Evolutionary conservation across 1,140 invertebrate genomes (phyloP).

Genomic region (Drosophila mauritiana): DNA sequence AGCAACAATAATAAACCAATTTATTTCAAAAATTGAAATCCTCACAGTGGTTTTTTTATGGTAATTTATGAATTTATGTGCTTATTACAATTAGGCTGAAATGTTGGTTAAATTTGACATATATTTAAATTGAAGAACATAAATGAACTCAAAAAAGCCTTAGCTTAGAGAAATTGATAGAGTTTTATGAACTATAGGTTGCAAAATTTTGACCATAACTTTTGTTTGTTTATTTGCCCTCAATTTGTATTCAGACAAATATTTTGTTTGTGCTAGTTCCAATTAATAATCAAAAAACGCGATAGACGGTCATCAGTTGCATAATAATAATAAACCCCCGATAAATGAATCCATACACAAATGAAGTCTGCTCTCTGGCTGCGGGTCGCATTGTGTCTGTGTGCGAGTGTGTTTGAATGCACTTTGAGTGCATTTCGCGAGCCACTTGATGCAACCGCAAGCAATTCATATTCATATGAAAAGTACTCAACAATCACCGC

Average conservation of each 20-base stretch:
- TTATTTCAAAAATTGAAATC: constrained; percentile 71
- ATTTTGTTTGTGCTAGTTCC: constrained; percentile 4
- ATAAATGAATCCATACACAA: constrained; percentile 12
- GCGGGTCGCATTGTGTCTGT: constrained; percentile 26
- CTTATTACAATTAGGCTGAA: neutral
- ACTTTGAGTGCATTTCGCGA: constrained; percentile 47
- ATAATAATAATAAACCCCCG: constrained; percentile 41
- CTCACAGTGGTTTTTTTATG: neutral
- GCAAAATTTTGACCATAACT: too few relatives aligned
- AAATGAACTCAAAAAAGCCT: too few relatives aligned
- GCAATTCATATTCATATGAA: constrained; percentile 81
- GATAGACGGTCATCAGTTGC: constrained; percentile 5
- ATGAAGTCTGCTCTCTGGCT: constrained; percentile 27
- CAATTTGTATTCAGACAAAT: neutral
- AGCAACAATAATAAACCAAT: constrained; percentile 76
- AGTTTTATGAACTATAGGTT: too few relatives aligned
- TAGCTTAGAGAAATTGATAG: too few relatives aligned
- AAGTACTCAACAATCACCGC: constrained; percentile 62
- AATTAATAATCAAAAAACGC: constrained; percentile 5
- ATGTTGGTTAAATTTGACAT: neutral
- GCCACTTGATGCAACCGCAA: constrained; percentile 76
- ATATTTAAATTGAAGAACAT: too few relatives aligned
- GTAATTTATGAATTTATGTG: neutral
- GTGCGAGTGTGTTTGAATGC: constrained; percentile 44
- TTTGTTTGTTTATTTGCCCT: neutral